A percentile compares a stretch with the other conserved stretches of the same genome.
phyloP scores from a whole-genome alignment of 2,113 vertebrate species.

The Galbula dea region DNA sequence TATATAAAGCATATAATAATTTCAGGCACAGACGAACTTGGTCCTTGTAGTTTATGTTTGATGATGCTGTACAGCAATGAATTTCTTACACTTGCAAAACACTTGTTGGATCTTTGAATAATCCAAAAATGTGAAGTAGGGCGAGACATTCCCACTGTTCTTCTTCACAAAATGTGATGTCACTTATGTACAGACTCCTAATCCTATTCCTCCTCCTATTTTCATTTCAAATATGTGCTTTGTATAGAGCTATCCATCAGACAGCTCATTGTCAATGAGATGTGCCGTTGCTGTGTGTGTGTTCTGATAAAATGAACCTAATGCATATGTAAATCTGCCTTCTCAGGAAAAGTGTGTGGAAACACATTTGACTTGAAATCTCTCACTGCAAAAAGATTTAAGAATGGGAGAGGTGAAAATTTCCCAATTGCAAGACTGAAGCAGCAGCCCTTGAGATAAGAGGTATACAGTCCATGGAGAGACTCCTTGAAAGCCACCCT shows the following conservation, averaged over 20 bases:
- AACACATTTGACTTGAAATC: slow-evolving; percentile 67
- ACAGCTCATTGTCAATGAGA: slow-evolving; percentile 67
- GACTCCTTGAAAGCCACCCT: accelerated
- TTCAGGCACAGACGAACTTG: background rate
- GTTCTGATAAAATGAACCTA: slow-evolving; percentile 70
- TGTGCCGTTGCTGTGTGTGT: slow-evolving; percentile 65
- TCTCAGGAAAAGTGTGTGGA: slow-evolving; percentile 61
- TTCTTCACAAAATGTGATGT: slow-evolving; percentile 20
- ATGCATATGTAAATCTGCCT: slow-evolving; percentile 75
- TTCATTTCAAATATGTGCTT: slow-evolving; percentile 64
- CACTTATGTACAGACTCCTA: slow-evolving; percentile 22
- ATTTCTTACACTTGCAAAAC: background rate
- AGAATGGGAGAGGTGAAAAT: slow-evolving; percentile 45
- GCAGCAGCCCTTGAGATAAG: background rate
- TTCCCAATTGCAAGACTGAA: background rate
- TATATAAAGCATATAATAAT: background rate
- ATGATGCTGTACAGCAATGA: background rate
- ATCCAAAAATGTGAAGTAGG: slow-evolving; percentile 24
- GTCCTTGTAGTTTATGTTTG: background rate
- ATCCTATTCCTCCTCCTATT: slow-evolving; percentile 69
- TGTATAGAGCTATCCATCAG: slow-evolving; percentile 66
- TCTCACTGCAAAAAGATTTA: slow-evolving; percentile 48
- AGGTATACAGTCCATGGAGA: background rate
- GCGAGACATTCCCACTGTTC: background rate
- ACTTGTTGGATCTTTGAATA: slow-evolving; percentile 37